These are phyloP conservation scores for Addax nasomaculatus DNA, from an alignment of 2,113 vertebrate genomes.

Conservation along the genomic window DNA sequence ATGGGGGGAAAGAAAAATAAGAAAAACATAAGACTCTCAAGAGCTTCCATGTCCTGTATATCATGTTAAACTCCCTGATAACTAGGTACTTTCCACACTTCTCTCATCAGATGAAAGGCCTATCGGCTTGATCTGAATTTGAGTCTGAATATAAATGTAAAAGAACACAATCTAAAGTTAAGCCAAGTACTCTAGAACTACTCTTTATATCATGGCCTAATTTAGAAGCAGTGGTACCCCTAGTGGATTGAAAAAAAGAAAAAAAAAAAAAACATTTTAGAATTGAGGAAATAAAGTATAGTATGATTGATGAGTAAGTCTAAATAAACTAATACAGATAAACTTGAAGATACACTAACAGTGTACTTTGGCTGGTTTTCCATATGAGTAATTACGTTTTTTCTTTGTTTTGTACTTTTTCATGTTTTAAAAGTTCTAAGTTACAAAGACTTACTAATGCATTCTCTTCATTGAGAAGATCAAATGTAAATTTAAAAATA, in stretches of 20 bases:
- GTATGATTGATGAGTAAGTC: not conserved
- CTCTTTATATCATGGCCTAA: not conserved
- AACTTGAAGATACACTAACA: not conserved
- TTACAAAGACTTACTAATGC: not conserved
- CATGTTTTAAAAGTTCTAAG: not conserved
- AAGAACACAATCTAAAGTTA: not conserved
- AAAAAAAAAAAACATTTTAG: not conserved
- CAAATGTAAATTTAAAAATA: not conserved
- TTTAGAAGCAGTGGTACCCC: not conserved
- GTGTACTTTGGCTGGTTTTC: not conserved
- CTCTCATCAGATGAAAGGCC: not conserved
- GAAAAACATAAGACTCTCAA: slow-evolving; percentile 46
- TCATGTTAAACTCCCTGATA: slow-evolving; percentile 61
- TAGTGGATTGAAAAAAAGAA: not conserved
- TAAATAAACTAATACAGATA: slow-evolving; percentile 24
- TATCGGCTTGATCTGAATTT: slow-evolving; percentile 36
- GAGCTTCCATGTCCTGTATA: slow-evolving; percentile 13
- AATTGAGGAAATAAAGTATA: not conserved
- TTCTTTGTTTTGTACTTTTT: not conserved
- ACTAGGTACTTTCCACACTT: not conserved
- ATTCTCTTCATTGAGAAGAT: not conserved
- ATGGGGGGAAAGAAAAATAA: not conserved
- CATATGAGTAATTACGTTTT: not conserved
- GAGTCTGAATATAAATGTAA: slow-evolving; percentile 42
- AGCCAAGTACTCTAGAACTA: not conserved